A percentile compares a stretch with the other conserved stretches of the same genome.
These are phyloP conservation scores for Agelaius tricolor DNA, from an alignment of 2,113 vertebrate genomes.

Conservation along the genomic window DNA sequence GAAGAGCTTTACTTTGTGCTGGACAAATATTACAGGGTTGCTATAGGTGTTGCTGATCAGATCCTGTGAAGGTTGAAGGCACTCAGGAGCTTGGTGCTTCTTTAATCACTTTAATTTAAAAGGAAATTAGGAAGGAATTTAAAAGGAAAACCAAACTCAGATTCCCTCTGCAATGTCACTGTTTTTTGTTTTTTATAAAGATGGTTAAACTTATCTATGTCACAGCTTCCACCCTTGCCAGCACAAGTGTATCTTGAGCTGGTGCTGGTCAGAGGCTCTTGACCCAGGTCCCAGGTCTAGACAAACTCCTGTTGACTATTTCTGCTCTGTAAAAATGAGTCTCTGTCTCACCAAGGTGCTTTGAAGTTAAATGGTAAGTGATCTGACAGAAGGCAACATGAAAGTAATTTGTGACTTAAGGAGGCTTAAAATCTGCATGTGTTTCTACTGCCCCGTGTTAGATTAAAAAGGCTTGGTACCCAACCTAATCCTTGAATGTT, in stretches of 20 bases:
- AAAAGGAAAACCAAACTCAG: neutral
- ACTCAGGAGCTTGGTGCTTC: neutral
- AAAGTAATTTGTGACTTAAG: neutral
- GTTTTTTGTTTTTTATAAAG: neutral
- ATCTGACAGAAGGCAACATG: neutral
- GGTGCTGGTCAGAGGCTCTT: neutral
- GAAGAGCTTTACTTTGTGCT: neutral
- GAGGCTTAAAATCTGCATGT: conserved; percentile 1
- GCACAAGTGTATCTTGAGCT: neutral
- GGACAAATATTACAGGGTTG: neutral
- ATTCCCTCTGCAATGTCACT: neutral
- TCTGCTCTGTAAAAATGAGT: neutral
- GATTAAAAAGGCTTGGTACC: neutral
- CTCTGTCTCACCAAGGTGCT: conserved; percentile 9
- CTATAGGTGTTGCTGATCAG: neutral
- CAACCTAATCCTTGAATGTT: neutral
- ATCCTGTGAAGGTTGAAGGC: neutral
- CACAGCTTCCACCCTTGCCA: neutral
- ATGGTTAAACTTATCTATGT: neutral
- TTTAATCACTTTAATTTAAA: neutral
- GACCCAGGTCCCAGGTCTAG: neutral
- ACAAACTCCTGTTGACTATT: neutral
- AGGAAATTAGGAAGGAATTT: neutral
- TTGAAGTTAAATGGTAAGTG: conserved; percentile 21
- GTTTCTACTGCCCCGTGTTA: neutral